These are phyloP conservation scores for Tangara arthus DNA, from an alignment of 2,797 vertebrate genomes.

Conservation along the genomic window DNA sequence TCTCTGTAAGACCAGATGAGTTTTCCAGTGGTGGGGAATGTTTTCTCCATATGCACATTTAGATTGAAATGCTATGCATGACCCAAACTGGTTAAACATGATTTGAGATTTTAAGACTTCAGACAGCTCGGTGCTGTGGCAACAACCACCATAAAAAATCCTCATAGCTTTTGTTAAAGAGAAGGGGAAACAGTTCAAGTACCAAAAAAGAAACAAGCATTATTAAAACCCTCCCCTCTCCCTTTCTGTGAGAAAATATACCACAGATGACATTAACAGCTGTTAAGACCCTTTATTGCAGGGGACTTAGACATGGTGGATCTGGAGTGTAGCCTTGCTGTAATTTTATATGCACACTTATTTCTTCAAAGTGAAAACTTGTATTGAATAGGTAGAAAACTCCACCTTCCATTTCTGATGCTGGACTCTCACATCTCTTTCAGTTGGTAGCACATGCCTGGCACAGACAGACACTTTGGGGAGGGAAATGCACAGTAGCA, in stretches of 20 bases:
- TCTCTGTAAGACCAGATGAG: neutral
- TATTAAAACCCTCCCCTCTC: neutral
- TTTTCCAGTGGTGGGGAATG: neutral
- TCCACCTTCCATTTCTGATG: neutral
- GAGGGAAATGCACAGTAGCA: neutral
- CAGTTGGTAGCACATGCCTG: neutral
- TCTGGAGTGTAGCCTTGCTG: neutral
- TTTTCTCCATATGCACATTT: neutral
- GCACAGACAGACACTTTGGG: neutral
- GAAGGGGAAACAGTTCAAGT: neutral
- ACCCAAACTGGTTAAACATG: fast-evolving
- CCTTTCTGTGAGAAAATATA: neutral
- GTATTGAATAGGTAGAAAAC: neutral
- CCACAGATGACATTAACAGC: neutral
- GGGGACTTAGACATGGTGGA: neutral
- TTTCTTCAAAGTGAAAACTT: neutral
- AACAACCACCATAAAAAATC: neutral
- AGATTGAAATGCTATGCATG: neutral
- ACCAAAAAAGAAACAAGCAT: neutral
- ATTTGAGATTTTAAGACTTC: neutral
- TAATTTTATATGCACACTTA: neutral
- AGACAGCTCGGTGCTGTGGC: neutral
- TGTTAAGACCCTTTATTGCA: neutral
- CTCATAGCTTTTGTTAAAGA: neutral
- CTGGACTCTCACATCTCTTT: neutral